Evolutionary conservation across 2,888 invertebrate species (phyloP).

Genomic region (Hyppa rectilinea): DNA sequence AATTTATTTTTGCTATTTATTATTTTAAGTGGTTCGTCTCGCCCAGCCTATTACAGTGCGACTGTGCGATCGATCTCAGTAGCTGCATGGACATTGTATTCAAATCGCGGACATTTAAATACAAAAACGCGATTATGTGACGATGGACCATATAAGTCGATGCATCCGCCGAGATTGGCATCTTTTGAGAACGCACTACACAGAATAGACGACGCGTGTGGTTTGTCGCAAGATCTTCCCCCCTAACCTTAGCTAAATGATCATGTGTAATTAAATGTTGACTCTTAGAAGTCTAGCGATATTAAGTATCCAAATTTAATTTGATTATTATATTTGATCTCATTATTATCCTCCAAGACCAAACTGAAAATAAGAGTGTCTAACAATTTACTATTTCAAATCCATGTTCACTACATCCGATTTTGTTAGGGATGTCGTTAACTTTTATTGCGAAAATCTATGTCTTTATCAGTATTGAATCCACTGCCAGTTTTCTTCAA

Average conservation of each 20-base stretch:
- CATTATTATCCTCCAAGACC: too few relatives aligned
- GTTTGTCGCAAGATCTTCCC: neutral
- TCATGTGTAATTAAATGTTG: neutral
- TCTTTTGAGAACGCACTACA: slow-evolving; percentile 78
- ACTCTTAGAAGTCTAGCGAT: neutral
- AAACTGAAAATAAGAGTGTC: neutral
- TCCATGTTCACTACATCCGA: neutral
- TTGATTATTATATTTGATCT: neutral
- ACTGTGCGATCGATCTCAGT: slow-evolving; percentile 80
- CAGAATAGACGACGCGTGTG: slow-evolving; percentile 38
- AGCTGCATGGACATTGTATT: slow-evolving; percentile 87
- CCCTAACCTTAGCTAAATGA: neutral
- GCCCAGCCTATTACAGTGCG: slow-evolving; percentile 83
- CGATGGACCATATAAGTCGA: slow-evolving; percentile 84
- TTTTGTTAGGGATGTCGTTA: neutral
- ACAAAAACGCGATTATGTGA: slow-evolving; percentile 90
- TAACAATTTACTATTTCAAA: neutral
- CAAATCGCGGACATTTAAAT: slow-evolving; percentile 89
- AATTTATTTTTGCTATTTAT: slow-evolving; percentile 32
- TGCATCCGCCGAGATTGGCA: slow-evolving; percentile 85
- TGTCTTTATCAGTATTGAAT: neutral
- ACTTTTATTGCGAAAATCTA: neutral
- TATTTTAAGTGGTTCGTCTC: slow-evolving; percentile 70
- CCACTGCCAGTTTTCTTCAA: neutral
- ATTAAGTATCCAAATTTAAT: neutral